Conservation (phyloP, 1,140 invertebrate genomes). For the Bombus superbus region DNA sequence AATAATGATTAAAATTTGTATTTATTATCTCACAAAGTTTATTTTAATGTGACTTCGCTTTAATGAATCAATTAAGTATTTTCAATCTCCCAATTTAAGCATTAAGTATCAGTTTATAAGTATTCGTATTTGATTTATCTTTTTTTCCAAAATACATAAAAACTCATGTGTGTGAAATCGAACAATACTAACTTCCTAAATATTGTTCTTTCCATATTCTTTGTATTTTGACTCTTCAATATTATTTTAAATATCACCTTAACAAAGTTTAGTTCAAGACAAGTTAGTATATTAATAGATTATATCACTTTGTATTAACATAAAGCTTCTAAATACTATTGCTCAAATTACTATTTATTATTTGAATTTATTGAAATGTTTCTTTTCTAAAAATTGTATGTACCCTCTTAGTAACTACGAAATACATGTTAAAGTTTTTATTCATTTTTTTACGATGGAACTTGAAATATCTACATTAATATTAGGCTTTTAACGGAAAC, state of each 20-base stretch:
- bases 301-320: neutral
- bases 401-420: neutral
- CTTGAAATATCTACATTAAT: neutral
- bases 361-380: neutral
- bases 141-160: too few relatives aligned
- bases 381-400: neutral
- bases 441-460: neutral
- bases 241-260: neutral
- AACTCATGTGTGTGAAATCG: too few relatives aligned
- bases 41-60: too few relatives aligned
- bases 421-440: neutral
- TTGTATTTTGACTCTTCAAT: too few relatives aligned
- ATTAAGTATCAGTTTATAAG: too few relatives aligned
- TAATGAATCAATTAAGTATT: too few relatives aligned
- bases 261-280: neutral
- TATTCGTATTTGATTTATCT: neutral
- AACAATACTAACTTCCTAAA: too few relatives aligned
- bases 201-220: too few relatives aligned
- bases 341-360: neutral
- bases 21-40: too few relatives aligned
- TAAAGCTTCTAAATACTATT: neutral
- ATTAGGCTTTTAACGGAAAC: neutral
- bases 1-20: too few relatives aligned
- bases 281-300: neutral
- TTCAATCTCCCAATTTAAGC: too few relatives aligned